Evolutionary conservation across 2,113 vertebrate genomes (phyloP).

Genomic region (Neopipo cinnamomea): DNA sequence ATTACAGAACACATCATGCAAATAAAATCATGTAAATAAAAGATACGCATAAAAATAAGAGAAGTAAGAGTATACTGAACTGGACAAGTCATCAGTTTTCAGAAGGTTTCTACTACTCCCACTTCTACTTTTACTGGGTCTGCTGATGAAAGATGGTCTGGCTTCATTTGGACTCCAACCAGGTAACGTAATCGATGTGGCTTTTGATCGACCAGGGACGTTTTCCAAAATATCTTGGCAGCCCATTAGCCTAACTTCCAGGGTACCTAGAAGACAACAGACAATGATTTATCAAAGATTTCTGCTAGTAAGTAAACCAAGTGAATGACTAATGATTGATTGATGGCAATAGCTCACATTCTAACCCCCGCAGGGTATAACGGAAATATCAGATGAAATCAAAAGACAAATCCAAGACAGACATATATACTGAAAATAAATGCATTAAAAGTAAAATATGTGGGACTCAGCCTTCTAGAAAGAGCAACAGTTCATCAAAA

Average conservation of each 20-base stretch:
- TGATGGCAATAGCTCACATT: not conserved
- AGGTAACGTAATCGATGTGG: slow-evolving; percentile 85
- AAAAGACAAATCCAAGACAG: not conserved
- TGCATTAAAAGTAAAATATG: not conserved
- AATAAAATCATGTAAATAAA: not conserved
- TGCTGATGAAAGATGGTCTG: slow-evolving; percentile 94
- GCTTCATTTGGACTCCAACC: slow-evolving; percentile 97
- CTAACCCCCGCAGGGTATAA: not conserved
- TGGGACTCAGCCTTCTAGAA: not conserved
- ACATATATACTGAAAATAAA: slow-evolving; percentile 1
- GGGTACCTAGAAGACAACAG: slow-evolving; percentile 80
- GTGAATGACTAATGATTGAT: not conserved
- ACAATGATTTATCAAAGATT: not conserved
- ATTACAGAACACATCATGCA: not conserved
- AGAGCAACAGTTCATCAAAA: not conserved
- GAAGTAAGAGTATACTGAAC: slow-evolving; percentile 79
- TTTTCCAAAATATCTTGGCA: slow-evolving; percentile 98
- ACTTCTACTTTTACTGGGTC: slow-evolving; percentile 89
- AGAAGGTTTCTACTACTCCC: slow-evolving; percentile 90
- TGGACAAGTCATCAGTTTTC: slow-evolving; percentile 95
- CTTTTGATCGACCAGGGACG: slow-evolving; percentile 94
- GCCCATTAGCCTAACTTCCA: slow-evolving; percentile 98
- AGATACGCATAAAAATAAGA: not conserved
- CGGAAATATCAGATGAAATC: not conserved
- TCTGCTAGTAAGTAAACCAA: not conserved